Evolutionary conservation across 1,140 invertebrate species (phyloP).

Genomic region (Metaphire vulgaris): DNA sequence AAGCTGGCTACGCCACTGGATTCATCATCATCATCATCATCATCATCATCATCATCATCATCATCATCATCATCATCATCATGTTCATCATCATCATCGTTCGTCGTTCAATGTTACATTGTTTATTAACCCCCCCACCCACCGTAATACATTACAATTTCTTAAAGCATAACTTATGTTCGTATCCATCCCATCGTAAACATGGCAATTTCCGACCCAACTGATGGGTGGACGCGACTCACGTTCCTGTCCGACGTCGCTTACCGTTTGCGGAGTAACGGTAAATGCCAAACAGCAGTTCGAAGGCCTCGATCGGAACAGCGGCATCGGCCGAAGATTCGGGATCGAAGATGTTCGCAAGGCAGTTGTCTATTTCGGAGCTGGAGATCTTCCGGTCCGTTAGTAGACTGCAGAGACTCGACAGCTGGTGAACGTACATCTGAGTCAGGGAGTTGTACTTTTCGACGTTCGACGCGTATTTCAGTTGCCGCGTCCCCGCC

Average conservation of each 20-base stretch:
- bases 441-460: slow-evolving; percentile 73
- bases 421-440: slow-evolving; percentile 68
- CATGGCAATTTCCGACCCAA: too few species aligned
- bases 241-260: too few species aligned
- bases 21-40: too few species aligned
- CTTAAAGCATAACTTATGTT: background rate
- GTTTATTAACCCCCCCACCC: background rate
- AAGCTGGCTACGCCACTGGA: too few species aligned
- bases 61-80: too few species aligned
- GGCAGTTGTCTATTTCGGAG: slow-evolving; percentile 71
- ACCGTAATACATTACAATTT: too few species aligned
- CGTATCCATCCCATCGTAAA: too few species aligned
- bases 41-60: too few species aligned
- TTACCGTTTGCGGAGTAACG: slow-evolving; percentile 14
- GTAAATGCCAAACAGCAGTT: slow-evolving; percentile 62
- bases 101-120: background rate
- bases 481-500: slow-evolving; percentile 69
- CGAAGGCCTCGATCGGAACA: slow-evolving; percentile 61
- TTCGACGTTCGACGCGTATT: slow-evolving; percentile 72
- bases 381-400: slow-evolving; percentile 68
- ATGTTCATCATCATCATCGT: too few species aligned
- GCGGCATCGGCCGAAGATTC: background rate
- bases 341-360: slow-evolving; percentile 44
- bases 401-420: slow-evolving; percentile 79
- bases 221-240: too few species aligned